Conservation (phyloP, 2,113 vertebrate species). For the Callospermophilus lateralis region DNA sequence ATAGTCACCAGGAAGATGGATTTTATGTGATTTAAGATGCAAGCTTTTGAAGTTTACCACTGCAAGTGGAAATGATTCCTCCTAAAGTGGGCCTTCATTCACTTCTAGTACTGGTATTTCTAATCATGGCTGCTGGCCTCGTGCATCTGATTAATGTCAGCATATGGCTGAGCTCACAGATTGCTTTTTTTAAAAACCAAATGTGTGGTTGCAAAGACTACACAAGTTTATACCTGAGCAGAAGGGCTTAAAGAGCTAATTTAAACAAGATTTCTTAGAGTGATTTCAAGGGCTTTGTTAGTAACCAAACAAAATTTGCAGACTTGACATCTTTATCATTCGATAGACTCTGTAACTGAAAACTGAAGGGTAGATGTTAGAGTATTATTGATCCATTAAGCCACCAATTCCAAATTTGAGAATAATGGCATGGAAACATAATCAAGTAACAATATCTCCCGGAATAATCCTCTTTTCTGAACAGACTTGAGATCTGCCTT, state of each 20-base stretch:
- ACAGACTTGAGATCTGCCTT: neutral
- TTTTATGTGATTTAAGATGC: slow-evolving; percentile 19
- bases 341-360: slow-evolving; percentile 41
- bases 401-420: slow-evolving; percentile 43
- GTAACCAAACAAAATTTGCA: slow-evolving; percentile 58
- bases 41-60: slow-evolving; percentile 44
- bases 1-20: neutral
- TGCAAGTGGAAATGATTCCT: neutral
- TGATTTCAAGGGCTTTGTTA: slow-evolving; percentile 39
- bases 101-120: neutral
- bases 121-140: slow-evolving; percentile 14
- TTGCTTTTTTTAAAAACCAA: slow-evolving; percentile 55
- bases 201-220: slow-evolving; percentile 47
- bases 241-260: slow-evolving; percentile 54
- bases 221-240: slow-evolving; percentile 66
- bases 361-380: neutral
- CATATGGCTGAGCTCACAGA: slow-evolving; percentile 52
- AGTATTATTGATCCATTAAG: slow-evolving; percentile 30
- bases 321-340: slow-evolving; percentile 46
- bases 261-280: slow-evolving; percentile 55
- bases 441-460: neutral
- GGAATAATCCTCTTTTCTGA: slow-evolving; percentile 24
- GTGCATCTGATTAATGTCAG: slow-evolving; percentile 57
- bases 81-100: slow-evolving; percentile 5
- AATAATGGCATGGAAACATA: slow-evolving; percentile 44